Base-by-base conservation (phyloP, 2,888 invertebrate species). In the Ochropacha duplaris region DNA sequence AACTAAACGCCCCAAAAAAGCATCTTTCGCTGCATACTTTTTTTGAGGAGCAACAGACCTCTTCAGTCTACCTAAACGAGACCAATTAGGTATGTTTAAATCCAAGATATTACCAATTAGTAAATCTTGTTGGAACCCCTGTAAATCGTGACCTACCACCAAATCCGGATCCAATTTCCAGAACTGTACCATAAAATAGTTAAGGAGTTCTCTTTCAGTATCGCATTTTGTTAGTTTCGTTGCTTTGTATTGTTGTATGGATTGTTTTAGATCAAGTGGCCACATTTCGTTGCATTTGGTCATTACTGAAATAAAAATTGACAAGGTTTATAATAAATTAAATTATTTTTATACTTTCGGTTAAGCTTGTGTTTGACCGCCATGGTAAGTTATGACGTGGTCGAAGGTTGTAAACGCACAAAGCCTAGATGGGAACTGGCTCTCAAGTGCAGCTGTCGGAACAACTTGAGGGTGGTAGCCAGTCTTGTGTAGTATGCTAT, bases 81-180 rank as follows among this genome's bases (percentile, higher is more conserved):
- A 98, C 97, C 99, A 99, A 73, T 97, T 96, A 0, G 96, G 95
- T 55, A 98, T 95, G 79, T 96, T 96, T 4, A 95, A 75, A 22
- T 94, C 93, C 11, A 95, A 89, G 61, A 99, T 94, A 63, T 99
- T 96, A 59, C 97, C 96, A 51, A 98, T 95, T n/a, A 99, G 93
- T 2, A 99, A 93, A 72, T 98, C 97, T 59, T 99, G 94, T 76
- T 98, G 98, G 84, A 97, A 98, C 31, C 97, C 97, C 74, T 96
- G 95, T 50, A 98, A 92, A 83, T 99, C 99, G 78, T 99, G 98
- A 0, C 99, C 99, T 2, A 99, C 96, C 49, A 99, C 95, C 28
- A 99, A 88, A 89, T 99, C 99, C 0, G 99, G 98, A 79, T 99
- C 99, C 55, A 97, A 92, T 75, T 95, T 96, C 83, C 96, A 95